Percentiles rank a stretch among this genome's conserved stretches.
Evolutionary conservation across 1,140 invertebrate genomes (phyloP).

Genomic region (Archivesica marissinica): DNA sequence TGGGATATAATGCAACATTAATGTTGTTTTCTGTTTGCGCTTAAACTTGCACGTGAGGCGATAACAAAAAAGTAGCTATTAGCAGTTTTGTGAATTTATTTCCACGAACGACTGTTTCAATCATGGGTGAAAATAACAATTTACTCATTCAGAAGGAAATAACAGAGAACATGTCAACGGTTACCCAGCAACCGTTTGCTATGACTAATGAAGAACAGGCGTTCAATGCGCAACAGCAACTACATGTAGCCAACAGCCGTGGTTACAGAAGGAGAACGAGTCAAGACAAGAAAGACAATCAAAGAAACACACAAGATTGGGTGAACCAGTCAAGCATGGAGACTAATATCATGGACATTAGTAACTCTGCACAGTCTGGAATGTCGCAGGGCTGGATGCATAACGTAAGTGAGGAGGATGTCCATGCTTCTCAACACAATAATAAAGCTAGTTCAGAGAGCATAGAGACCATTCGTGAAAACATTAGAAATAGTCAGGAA

Average conservation of each 20-base stretch:
- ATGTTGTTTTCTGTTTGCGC: too few relatives aligned
- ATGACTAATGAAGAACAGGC: slow-evolving; percentile 36
- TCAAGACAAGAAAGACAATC: slow-evolving; percentile 31
- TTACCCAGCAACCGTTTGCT: not conserved
- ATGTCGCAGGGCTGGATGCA: not conserved
- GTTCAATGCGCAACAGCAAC: not conserved
- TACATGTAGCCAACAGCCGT: not conserved
- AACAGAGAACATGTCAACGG: slow-evolving; percentile 24
- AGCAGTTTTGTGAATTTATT: too few relatives aligned
- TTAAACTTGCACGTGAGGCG: too few relatives aligned
- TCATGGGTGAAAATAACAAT: slow-evolving; percentile 37
- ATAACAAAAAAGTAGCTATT: too few relatives aligned
- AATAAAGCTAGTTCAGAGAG: slow-evolving; percentile 39
- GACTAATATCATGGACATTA: not conserved
- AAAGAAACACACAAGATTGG: slow-evolving; percentile 44
- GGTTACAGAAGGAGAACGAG: not conserved
- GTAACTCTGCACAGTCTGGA: not conserved
- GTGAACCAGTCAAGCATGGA: slow-evolving; percentile 10
- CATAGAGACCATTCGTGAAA: slow-evolving; percentile 47
- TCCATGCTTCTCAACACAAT: slow-evolving; percentile 5
- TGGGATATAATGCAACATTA: too few relatives aligned
- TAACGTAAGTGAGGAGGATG: slow-evolving; percentile 10
- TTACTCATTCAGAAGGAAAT: slow-evolving; percentile 39
- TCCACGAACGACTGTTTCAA: too few relatives aligned
- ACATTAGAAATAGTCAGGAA: slow-evolving; percentile 51